These are phyloP conservation scores for Strongylocentrotus purpuratus DNA, from an alignment of 35 echinoderm and acorn worm species.

Conservation along the genomic window DNA sequence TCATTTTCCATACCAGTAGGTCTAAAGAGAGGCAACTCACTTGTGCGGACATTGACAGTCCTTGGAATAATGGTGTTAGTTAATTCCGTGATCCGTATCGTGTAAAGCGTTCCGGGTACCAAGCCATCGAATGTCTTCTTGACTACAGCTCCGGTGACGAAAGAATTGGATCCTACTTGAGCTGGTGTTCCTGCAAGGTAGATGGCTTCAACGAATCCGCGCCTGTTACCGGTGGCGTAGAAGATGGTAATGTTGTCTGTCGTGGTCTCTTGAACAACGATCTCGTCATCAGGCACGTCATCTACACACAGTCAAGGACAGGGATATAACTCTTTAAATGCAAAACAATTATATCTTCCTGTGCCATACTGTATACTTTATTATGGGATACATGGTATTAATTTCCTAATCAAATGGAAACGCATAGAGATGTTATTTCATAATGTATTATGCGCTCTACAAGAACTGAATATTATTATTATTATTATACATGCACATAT, in stretches of 20 bases:
- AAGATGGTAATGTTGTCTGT: neutral
- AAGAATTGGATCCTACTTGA: neutral
- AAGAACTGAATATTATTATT: no score
- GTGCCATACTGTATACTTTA: no score
- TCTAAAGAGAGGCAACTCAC: no score
- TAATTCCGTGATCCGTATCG: neutral
- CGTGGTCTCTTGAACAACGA: neutral
- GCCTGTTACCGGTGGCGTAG: neutral
- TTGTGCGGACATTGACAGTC: neutral
- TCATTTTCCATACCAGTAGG: no score
- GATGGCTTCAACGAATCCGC: neutral
- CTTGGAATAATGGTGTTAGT: neutral
- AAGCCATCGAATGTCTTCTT: neutral
- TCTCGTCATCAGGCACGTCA: neutral
- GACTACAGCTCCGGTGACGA: neutral
- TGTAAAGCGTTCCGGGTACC: neutral
- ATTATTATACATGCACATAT: no score
- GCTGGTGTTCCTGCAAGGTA: neutral
- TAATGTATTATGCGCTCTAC: no score
- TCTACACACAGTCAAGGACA: neutral
- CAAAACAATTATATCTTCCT: no score
- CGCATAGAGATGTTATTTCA: no score
- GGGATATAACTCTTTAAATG: no score
- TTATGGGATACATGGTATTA: no score
- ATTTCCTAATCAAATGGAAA: no score